These are phyloP conservation scores for Drosophila grimshawi DNA, from an alignment of 1,140 invertebrate species.

Conservation along the genomic window DNA sequence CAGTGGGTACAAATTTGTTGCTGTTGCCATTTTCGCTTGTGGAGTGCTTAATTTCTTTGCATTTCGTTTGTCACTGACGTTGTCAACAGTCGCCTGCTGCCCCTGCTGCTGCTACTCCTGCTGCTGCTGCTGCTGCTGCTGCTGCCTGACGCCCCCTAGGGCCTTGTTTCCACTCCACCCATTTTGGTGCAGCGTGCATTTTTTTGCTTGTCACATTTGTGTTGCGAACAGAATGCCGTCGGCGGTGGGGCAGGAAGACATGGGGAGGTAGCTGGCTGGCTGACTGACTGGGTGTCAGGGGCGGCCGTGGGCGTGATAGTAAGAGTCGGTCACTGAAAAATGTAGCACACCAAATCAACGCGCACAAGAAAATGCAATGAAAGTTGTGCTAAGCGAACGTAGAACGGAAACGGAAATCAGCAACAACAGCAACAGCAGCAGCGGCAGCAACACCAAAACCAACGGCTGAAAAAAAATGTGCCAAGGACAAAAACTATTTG, in stretches of 20 bases:
- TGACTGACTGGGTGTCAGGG: neutral
- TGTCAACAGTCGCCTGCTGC: constrained; percentile 56
- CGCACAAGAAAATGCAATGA: constrained; percentile 80
- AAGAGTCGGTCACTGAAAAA: constrained; percentile 62
- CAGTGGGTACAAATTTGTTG: constrained; percentile 23
- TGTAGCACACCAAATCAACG: constrained; percentile 74
- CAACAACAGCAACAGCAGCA: constrained; percentile 42
- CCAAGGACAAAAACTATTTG: constrained; percentile 81
- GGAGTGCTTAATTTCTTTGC: constrained; percentile 81
- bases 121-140: neutral
- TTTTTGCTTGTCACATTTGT: constrained; percentile 84
- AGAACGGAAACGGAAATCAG: constrained; percentile 83
- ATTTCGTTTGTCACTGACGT: constrained; percentile 72
- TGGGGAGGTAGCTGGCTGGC: neutral
- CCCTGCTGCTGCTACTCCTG: neutral
- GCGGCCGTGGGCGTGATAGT: constrained; percentile 37
- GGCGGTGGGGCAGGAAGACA: constrained; percentile 10
- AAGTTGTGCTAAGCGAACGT: constrained; percentile 81
- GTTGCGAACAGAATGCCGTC: constrained; percentile 79
- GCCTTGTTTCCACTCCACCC: constrained; percentile 73
- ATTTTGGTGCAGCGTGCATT: constrained; percentile 75
- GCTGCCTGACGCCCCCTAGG: constrained; percentile 32
- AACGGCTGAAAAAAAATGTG: constrained; percentile 61
- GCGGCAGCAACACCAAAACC: constrained; percentile 2
- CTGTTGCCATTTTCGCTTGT: constrained; percentile 54